Conservation (phyloP, 2,797 vertebrate genomes). For the Hypotaenidia philippensis region DNA sequence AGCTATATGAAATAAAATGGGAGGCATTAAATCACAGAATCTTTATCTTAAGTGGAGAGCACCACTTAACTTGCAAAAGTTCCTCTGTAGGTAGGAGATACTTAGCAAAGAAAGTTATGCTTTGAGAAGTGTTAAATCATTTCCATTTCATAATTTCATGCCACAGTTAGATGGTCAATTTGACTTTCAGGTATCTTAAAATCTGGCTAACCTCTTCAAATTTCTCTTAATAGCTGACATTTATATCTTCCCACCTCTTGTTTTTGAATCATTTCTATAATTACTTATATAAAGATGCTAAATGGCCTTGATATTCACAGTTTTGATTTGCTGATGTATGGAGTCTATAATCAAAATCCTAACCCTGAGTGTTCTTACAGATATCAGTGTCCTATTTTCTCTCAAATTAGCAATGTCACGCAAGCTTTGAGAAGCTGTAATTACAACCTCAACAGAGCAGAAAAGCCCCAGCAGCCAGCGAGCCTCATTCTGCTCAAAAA, state of each 20-base stretch:
- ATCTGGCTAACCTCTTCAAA: slow-evolving; percentile 53
- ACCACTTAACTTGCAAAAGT: neutral
- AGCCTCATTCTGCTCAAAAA: slow-evolving; percentile 35
- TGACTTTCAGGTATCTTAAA: slow-evolving; percentile 61
- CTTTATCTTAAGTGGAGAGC: neutral
- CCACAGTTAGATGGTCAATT: slow-evolving; percentile 58
- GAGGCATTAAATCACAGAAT: neutral
- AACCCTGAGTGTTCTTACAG: slow-evolving; percentile 68
- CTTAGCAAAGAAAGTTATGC: neutral
- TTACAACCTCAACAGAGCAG: slow-evolving; percentile 78
- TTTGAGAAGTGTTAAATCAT: slow-evolving; percentile 15
- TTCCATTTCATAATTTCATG: slow-evolving; percentile 52
- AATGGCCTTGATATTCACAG: slow-evolving; percentile 60
- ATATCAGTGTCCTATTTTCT: slow-evolving; percentile 78
- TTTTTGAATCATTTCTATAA: slow-evolving; percentile 48
- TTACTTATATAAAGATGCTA: slow-evolving; percentile 45
- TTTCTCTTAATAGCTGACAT: slow-evolving; percentile 60
- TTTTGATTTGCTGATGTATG: slow-evolving; percentile 64
- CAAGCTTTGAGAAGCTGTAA: slow-evolving; percentile 80
- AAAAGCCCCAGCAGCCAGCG: slow-evolving; percentile 73
- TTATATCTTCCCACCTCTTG: slow-evolving; percentile 55
- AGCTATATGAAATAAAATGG: neutral
- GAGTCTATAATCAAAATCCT: slow-evolving; percentile 63
- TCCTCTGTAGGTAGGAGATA: neutral
- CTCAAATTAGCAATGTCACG: slow-evolving; percentile 80